A percentile compares a stretch with the other conserved stretches of the same genome.
phyloP scores from a whole-genome alignment of 1,140 invertebrate genomes.

The Aradophagus sp. region DNA sequence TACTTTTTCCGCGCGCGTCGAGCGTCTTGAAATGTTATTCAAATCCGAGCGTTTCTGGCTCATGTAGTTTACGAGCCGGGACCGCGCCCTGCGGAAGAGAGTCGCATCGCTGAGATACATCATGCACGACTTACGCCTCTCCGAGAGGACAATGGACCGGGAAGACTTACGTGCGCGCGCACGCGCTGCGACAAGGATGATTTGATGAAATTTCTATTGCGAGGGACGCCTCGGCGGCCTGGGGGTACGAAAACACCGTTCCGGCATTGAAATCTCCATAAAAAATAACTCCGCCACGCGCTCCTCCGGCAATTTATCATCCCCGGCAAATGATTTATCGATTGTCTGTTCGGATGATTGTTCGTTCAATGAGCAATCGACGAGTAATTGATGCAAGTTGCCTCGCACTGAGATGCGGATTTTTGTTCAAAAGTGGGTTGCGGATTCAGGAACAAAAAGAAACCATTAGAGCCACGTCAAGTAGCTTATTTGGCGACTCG shows the following conservation, averaged over 20 bases:
- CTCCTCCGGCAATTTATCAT: conserved; percentile 43
- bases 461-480: too few relatives aligned
- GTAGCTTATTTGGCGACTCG: too few relatives aligned
- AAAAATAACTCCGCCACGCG: conserved; percentile 59
- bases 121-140: conserved; percentile 59
- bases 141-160: conserved; percentile 60
- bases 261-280: conserved; percentile 67
- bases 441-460: too few relatives aligned
- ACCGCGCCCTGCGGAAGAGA: conserved; percentile 59
- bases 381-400: too few relatives aligned
- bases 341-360: too few relatives aligned
- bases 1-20: conserved; percentile 37
- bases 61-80: conserved; percentile 66
- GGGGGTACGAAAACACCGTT: conserved; percentile 43
- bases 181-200: conserved; percentile 64
- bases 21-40: conserved; percentile 42
- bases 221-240: conserved; percentile 39
- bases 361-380: too few relatives aligned
- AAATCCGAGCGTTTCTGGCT: conserved; percentile 67
- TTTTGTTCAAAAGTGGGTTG: too few relatives aligned
- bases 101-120: conserved; percentile 61
- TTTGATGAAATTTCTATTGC: conserved; percentile 66
- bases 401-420: too few relatives aligned
- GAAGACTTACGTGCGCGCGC: conserved; percentile 56
- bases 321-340: conserved; percentile 15